Evolutionary conservation across 2,797 vertebrate genomes (phyloP).

Genomic region (Anguilla obscura): DNA sequence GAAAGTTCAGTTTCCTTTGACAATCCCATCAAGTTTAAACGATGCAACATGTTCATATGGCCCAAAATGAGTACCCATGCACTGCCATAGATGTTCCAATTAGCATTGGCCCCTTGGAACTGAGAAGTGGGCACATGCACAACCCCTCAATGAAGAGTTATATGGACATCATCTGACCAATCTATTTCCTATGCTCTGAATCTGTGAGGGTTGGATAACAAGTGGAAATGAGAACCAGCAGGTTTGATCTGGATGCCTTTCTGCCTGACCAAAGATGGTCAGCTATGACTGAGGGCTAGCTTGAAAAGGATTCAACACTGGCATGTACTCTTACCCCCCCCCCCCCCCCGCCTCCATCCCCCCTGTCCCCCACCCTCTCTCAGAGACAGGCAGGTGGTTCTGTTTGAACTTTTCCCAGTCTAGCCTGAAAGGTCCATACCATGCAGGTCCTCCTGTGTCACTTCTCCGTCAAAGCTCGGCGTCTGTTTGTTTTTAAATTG

Average conservation of each 20-base stretch:
- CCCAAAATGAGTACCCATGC: neutral
- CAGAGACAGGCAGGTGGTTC: conserved; percentile 53
- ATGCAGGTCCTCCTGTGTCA: conserved; percentile 38
- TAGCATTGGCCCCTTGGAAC: neutral
- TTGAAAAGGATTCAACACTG: conserved; percentile 37
- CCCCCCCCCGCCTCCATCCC: conserved; percentile 48
- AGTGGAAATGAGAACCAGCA: conserved; percentile 33
- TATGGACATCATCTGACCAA: neutral
- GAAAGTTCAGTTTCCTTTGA: neutral
- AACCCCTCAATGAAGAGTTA: neutral
- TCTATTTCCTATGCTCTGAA: neutral
- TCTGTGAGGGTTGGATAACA: conserved; percentile 13
- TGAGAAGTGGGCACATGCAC: neutral
- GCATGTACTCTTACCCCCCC: conserved; percentile 34
- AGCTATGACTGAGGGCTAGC: conserved; percentile 46
- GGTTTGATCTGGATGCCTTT: conserved; percentile 54
- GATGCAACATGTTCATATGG: neutral
- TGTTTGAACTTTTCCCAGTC: conserved; percentile 60
- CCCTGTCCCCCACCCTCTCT: conserved; percentile 41
- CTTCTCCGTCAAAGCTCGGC: conserved; percentile 62
- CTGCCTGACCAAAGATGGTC: conserved; percentile 58
- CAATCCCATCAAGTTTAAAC: neutral
- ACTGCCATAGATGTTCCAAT: conserved; percentile 15
- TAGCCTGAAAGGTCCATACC: conserved; percentile 27
- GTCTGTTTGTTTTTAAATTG: conserved; percentile 71